phyloP scores from a whole-genome alignment of 2,888 invertebrate genomes.

The Ormyrus nitidulus region DNA sequence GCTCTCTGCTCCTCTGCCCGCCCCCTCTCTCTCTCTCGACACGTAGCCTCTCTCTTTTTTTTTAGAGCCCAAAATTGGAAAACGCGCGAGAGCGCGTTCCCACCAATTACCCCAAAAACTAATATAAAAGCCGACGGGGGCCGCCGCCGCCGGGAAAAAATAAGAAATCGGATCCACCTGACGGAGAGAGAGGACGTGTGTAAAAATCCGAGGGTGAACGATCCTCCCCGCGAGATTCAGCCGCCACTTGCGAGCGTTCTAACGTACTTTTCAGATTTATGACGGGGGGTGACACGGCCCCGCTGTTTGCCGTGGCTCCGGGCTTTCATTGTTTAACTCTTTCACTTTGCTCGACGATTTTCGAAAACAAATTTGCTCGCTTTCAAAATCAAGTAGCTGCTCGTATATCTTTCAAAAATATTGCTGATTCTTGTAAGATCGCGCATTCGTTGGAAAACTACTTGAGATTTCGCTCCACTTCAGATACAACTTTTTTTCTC shows the following conservation, averaged over 20 bases:
- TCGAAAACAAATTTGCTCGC: too few species aligned
- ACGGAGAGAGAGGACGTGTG: neutral
- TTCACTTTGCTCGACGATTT: too few species aligned
- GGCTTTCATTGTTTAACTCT: too few species aligned
- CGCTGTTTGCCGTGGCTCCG: too few species aligned
- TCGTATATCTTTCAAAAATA: too few species aligned
- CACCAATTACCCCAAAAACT: slow-evolving; percentile 31
- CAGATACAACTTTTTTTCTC: too few species aligned
- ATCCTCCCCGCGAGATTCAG: neutral
- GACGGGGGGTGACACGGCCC: too few species aligned
- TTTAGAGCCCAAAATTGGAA: slow-evolving; percentile 11
- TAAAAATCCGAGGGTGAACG: too few species aligned
- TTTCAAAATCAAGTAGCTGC: too few species aligned
- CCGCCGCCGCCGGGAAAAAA: neutral
- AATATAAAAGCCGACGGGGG: neutral
- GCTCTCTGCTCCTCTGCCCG: neutral
- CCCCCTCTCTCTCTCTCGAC: neutral
- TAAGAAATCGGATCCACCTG: slow-evolving; percentile 46
- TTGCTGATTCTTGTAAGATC: too few species aligned
- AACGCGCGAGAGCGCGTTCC: slow-evolving; percentile 15
- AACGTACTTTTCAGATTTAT: neutral
- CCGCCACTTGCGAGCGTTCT: neutral
- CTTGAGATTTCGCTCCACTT: too few species aligned
- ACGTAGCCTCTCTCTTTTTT: neutral
- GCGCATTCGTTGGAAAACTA: too few species aligned